phyloP scores from a whole-genome alignment of 2,113 vertebrate species.

The Neogale vison region DNA sequence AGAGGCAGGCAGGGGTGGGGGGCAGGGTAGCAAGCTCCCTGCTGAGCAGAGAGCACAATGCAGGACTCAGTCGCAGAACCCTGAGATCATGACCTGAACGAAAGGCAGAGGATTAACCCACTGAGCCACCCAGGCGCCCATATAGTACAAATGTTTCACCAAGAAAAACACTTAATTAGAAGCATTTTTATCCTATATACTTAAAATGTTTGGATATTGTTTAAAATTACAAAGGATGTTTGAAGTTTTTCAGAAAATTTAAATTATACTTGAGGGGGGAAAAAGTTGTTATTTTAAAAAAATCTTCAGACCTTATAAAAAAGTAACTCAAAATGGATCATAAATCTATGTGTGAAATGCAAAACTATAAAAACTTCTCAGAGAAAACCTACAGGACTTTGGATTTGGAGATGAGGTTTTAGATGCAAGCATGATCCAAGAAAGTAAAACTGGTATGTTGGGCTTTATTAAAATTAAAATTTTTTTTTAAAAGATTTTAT shows the following conservation, averaged over 20 bases:
- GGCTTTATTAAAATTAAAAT: conserved; percentile 38
- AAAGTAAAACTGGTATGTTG: background rate
- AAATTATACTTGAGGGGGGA: conserved; percentile 51
- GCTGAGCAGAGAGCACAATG: too few species aligned
- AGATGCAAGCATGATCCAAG: background rate
- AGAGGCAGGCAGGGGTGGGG: too few species aligned
- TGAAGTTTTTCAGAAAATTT: conserved; percentile 60
- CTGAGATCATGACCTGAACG: too few species aligned
- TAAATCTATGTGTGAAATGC: background rate
- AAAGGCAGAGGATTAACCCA: too few species aligned
- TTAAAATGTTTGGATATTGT: conserved; percentile 38
- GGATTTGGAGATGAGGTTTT: background rate
- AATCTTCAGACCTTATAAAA: background rate
- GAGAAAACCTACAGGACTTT: background rate
- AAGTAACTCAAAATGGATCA: background rate
- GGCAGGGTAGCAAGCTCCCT: too few species aligned
- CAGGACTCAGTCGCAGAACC: too few species aligned
- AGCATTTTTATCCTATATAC: background rate
- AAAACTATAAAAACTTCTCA: background rate
- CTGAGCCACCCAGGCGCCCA: too few species aligned
- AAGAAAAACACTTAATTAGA: background rate
- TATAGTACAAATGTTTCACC: background rate
- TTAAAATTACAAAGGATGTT: background rate
- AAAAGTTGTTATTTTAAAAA: background rate
- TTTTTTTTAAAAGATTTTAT: too few species aligned